Base-by-base conservation (phyloP, 2,888 invertebrate species). In the Drosophila atroscutellata region DNA sequence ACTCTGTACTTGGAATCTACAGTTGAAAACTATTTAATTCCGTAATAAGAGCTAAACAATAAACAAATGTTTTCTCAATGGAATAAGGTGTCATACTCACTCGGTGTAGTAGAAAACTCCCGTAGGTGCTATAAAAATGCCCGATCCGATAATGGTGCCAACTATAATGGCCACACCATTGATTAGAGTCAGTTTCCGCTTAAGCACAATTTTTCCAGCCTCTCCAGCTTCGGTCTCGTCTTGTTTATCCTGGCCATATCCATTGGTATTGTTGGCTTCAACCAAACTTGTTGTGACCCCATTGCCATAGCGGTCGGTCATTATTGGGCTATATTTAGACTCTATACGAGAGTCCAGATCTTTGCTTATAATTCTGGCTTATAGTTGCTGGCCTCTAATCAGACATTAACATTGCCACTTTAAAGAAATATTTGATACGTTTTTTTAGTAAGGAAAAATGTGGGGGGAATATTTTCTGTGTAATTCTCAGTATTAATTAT, bases 61-160 rank as follows among this genome's bases (percentile, higher is more conserved):
- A 28, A 50, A 50, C 5, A 26, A 18, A 47, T 8, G 15, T 26
- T 24, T 50, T 11, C 4, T 5, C 5, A 50, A 3, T n/a, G n/a
- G n/a, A n/a, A n/a, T n/a, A n/a, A n/a, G n/a, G 2, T 49, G 30
- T 2, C 30, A 30, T 69, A 94, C 95, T 95, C 92, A 95, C 94
- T 94, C 94, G 49, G 96, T 96, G 83, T 95, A 94, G 64, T 92
- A 86, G 90, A 95, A 96, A 75, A 96, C 96, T 81, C 96, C 96
- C 77, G 97, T 96, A n/a, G 98, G 98, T 34, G 97, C 96, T 83
- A 98, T 96, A 93, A 98, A 98, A 85, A 98, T 98, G 59, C 98
- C 98, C 71, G 97, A 95, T 94, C 98, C 98, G 79, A 98, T 96
- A 87, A 98, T 97, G 36, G 96, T 96, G 45, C 98, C 98, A 50